A percentile compares a stretch with the other conserved stretches of the same genome.
Evolutionary conservation across 2,888 invertebrate genomes (phyloP).

Genomic region (Boloria selene): DNA sequence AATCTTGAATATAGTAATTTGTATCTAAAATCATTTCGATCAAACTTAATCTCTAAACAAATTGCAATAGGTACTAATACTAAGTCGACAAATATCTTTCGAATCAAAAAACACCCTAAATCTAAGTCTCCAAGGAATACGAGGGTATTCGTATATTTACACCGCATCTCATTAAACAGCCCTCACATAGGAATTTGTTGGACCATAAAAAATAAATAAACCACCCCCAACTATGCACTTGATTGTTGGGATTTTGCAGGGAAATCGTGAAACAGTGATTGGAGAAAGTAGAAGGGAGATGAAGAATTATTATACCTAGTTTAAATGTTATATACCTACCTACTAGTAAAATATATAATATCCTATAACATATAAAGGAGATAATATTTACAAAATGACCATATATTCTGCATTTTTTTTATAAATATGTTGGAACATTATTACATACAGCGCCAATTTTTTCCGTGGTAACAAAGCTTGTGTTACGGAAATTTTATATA

Average conservation of each 20-base stretch:
- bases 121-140: conserved; percentile 61
- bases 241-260: conserved; percentile 40
- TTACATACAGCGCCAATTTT: too few species aligned
- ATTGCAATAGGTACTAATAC: conserved; percentile 28
- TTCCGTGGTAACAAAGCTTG: too few species aligned
- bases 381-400: too few species aligned
- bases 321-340: not conserved
- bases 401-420: too few species aligned
- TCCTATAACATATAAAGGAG: too few species aligned
- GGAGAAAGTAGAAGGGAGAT: not conserved
- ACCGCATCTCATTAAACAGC: conserved; percentile 72
- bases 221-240: conserved; percentile 52
- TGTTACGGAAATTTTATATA: too few species aligned
- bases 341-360: not conserved
- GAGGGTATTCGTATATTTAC: conserved; percentile 56
- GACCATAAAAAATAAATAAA: conserved; percentile 72
- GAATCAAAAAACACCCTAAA: conserved; percentile 48
- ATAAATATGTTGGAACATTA: too few species aligned
- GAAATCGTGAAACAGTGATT: conserved; percentile 3
- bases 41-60: conserved; percentile 24
- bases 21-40: not conserved
- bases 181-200: conserved; percentile 57
- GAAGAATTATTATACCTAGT: not conserved
- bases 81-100: conserved; percentile 43
- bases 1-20: not conserved